Conservation (phyloP, 2,888 invertebrate species). For the Bombylius discolor region DNA sequence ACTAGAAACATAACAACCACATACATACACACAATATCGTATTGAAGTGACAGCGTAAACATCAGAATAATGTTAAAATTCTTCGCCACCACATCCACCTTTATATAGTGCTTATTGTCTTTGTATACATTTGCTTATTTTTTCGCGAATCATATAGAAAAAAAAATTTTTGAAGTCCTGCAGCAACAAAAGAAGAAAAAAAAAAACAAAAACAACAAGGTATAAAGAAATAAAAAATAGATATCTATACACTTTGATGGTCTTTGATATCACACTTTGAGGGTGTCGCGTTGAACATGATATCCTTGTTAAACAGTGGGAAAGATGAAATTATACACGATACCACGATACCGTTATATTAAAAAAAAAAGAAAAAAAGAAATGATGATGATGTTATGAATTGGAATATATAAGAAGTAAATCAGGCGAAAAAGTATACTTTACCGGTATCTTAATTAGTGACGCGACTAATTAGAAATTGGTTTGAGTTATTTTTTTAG, state of each 20-base stretch:
- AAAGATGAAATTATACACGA: background rate
- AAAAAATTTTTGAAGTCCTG: too few species aligned
- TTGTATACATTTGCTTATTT: background rate
- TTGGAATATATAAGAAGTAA: background rate
- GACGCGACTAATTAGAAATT: slow-evolving; percentile 3
- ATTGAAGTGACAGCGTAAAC: background rate
- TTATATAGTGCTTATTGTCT: background rate
- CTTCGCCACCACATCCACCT: background rate
- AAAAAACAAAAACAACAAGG: too few species aligned
- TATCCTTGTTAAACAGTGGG: background rate
- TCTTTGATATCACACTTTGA: background rate
- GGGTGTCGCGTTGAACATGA: background rate
- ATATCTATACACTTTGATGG: background rate
- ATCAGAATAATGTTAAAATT: background rate
- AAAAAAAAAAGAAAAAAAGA: background rate
- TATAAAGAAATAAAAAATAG: background rate
- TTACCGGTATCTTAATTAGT: slow-evolving; percentile 3
- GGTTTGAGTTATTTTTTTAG: background rate
- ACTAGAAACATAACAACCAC: background rate
- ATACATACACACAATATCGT: background rate
- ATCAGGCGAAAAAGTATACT: slow-evolving; percentile 2
- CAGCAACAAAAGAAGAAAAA: background rate
- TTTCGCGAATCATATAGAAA: background rate
- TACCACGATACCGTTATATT: too few species aligned
- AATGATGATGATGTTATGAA: background rate